Conservation (phyloP, 2,888 invertebrate genomes). For the Alviniconcha strummeri region DNA sequence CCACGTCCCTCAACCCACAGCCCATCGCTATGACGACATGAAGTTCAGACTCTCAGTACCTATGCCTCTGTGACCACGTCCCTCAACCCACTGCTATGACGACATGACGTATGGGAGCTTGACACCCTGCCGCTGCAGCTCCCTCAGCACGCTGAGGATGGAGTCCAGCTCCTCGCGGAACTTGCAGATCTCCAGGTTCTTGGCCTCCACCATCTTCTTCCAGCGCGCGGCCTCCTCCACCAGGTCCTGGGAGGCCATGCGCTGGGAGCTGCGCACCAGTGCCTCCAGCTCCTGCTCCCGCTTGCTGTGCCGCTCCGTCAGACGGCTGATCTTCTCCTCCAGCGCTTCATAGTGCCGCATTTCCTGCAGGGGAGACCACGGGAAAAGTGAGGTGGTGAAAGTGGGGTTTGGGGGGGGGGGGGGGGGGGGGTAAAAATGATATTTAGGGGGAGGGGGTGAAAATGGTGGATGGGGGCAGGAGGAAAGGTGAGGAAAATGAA, state of each 20-base stretch:
- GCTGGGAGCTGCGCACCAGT: conserved; percentile 59
- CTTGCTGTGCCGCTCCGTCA: conserved; percentile 64
- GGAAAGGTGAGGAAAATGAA: too few species aligned
- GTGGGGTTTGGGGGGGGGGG: background rate
- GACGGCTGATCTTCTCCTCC: conserved; percentile 65
- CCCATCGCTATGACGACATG: background rate
- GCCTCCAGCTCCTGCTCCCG: conserved; percentile 68
- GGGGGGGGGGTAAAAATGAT: background rate
- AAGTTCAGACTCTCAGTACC: too few species aligned
- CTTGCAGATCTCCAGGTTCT: conserved; percentile 65
- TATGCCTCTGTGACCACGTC: too few species aligned
- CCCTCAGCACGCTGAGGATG: conserved; percentile 68
- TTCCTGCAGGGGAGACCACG: conserved; percentile 55
- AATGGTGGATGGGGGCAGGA: too few species aligned
- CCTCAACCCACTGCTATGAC: background rate
- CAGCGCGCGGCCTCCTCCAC: conserved; percentile 65
- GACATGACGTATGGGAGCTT: conserved; percentile 54
- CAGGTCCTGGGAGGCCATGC: conserved; percentile 55
- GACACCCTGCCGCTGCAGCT: conserved; percentile 70
- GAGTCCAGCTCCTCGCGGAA: conserved; percentile 71
- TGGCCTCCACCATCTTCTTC: conserved; percentile 66
- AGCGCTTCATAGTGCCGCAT: conserved; percentile 71
- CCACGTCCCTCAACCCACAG: background rate
- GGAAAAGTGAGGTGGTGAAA: background rate
- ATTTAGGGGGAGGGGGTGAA: background rate